Conservation (phyloP, 2,113 vertebrate genomes). For the Microtus richardsoni region DNA sequence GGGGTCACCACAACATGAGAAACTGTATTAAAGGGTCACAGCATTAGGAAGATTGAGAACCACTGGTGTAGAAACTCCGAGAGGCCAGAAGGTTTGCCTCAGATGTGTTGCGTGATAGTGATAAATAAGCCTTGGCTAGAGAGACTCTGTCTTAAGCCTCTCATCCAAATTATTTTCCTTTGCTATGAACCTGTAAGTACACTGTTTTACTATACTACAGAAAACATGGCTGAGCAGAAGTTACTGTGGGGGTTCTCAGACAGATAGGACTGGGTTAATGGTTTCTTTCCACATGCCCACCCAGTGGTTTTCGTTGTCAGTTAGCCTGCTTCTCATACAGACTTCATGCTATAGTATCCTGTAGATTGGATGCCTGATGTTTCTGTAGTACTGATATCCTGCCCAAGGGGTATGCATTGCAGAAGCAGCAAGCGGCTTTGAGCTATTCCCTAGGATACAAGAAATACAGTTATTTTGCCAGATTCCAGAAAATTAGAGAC, state of each 20-base stretch:
- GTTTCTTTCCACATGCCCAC: background rate
- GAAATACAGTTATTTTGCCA: background rate
- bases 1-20: background rate
- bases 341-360: background rate
- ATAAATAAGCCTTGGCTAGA: background rate
- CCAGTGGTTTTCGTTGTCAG: background rate
- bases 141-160: background rate
- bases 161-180: background rate
- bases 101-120: fast-evolving
- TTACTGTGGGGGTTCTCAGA: background rate
- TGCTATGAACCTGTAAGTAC: background rate
- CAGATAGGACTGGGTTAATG: background rate
- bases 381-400: background rate
- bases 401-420: background rate
- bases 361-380: background rate
- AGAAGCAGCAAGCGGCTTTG: background rate
- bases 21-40: background rate
- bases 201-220: background rate
- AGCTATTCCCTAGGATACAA: background rate
- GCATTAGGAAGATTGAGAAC: background rate
- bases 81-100: background rate
- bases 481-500: background rate
- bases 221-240: background rate
- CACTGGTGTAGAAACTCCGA: background rate
- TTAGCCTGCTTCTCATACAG: background rate